Evolutionary conservation across 2,888 invertebrate genomes (phyloP).

Genomic region (Phymatocera aterrima): DNA sequence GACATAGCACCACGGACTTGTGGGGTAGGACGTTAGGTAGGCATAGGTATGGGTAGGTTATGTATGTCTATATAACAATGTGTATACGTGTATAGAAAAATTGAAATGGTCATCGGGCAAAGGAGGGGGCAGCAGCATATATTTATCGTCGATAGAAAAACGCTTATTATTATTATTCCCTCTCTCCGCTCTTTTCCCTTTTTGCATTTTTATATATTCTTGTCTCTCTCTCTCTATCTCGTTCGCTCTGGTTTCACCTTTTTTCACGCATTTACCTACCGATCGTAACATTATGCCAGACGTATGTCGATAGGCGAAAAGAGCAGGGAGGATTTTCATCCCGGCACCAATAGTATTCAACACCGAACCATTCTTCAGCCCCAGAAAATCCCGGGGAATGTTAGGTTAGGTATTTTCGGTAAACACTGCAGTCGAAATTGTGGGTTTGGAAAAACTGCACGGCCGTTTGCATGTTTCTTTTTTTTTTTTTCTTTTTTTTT

Average conservation of each 20-base stretch:
- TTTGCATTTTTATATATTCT: no score
- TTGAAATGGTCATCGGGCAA: conserved; percentile 16
- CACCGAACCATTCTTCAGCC: neutral
- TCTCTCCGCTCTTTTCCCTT: neutral
- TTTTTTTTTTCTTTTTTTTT: neutral
- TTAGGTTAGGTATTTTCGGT: no score
- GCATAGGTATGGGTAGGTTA: neutral
- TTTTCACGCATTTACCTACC: neutral
- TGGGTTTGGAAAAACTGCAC: neutral
- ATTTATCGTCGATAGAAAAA: neutral
- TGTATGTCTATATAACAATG: neutral
- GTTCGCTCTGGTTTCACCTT: neutral
- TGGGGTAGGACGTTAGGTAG: conserved; percentile 9
- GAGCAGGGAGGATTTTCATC: neutral
- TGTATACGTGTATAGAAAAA: neutral
- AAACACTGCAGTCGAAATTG: neutral
- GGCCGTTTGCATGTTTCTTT: neutral
- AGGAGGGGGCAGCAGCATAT: neutral
- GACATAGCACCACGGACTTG: neutral
- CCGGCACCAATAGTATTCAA: no score
- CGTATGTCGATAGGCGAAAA: neutral
- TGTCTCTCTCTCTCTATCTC: neutral
- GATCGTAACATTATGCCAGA: conserved; percentile 12
- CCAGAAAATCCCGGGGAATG: neutral
- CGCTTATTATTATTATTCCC: neutral